Conservation (phyloP, 2,797 vertebrate genomes). For the Falco rusticolus region DNA sequence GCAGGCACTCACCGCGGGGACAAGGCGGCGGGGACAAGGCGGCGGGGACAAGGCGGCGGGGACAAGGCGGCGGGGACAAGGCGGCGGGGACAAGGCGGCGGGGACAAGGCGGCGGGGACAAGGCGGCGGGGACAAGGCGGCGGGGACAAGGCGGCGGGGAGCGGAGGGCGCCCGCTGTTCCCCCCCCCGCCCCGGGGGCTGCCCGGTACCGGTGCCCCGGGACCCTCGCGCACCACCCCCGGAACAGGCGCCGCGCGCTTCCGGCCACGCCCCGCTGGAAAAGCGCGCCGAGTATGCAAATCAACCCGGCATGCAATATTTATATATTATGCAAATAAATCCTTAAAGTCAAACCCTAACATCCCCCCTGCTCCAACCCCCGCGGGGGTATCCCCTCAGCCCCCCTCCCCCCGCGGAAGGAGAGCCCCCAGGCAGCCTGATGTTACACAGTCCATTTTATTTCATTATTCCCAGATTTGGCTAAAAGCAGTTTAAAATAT, state of each 20-base stretch:
- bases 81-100: no score
- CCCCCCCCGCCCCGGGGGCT: no score
- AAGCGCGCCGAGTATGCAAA: neutral
- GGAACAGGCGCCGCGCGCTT: neutral
- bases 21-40: no score
- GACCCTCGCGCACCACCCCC: no score
- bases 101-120: no score
- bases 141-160: neutral
- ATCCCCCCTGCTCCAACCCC: neutral
- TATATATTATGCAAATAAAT: rapidly evolving
- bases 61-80: no score
- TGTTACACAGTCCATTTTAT: neutral
- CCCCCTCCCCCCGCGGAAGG: no score
- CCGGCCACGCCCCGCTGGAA: neutral
- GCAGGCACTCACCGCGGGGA: neutral
- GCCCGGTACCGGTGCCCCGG: neutral
- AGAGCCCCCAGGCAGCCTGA: neutral
- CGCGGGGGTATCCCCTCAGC: rapidly evolving
- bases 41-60: no score
- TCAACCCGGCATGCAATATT: rapidly evolving
- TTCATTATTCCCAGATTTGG: neutral
- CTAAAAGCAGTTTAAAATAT: conserved; percentile 6
- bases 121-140: no score
- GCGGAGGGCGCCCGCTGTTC: no score
- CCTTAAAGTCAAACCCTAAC: neutral